Percentiles rank a stretch among this genome's conserved stretches.
phyloP scores from a whole-genome alignment of 2,113 vertebrate species.

The Himantopus leucocephalus region DNA sequence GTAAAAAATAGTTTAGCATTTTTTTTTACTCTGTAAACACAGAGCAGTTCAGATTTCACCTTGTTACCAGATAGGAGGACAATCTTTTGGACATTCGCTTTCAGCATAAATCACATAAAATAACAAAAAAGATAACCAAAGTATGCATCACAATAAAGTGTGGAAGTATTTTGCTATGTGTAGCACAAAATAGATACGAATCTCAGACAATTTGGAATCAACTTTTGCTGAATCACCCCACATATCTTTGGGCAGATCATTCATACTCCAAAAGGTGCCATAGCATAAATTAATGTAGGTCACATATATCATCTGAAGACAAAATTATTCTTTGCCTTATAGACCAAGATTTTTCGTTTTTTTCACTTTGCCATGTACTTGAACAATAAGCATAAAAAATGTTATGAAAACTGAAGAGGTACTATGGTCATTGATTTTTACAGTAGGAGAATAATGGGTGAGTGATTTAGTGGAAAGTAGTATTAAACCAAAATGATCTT shows the following conservation, averaged over 20 bases:
- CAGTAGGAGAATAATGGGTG: not conserved
- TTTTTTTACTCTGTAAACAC: not conserved
- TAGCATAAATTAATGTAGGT: not conserved
- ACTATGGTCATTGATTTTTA: not conserved
- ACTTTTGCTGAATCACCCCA: not conserved
- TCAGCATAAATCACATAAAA: not conserved
- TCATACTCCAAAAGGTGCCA: not conserved
- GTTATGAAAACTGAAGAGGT: not conserved
- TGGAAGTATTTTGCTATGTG: not conserved
- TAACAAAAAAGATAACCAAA: not conserved
- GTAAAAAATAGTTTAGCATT: not conserved
- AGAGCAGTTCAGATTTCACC: not conserved
- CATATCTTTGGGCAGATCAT: not conserved
- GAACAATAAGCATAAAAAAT: not conserved
- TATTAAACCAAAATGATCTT: not conserved
- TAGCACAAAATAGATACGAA: not conserved
- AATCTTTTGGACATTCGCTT: not conserved
- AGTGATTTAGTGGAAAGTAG: not conserved
- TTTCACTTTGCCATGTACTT: not conserved
- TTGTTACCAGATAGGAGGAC: not conserved
- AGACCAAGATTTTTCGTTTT: not conserved
- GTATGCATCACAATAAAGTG: not conserved
- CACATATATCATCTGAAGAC: not conserved
- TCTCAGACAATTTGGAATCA: not conserved
- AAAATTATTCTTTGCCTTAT: not conserved